A percentile compares a stretch with the other conserved stretches of the same genome.
Conservation (phyloP, 2,113 vertebrate genomes). For the Climacteris rufus region DNA sequence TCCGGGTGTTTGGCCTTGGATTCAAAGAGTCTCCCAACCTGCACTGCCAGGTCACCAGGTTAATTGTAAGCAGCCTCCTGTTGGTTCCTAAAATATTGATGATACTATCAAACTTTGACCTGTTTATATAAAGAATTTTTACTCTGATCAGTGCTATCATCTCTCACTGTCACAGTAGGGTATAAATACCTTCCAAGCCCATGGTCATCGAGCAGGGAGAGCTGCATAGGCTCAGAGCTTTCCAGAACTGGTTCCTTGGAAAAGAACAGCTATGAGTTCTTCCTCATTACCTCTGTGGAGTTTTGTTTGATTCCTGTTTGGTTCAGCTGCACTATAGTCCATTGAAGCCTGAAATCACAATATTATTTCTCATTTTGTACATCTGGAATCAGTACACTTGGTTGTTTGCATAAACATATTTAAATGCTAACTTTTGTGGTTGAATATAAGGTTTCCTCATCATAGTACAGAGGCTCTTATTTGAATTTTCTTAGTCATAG, state of each 20-base stretch:
- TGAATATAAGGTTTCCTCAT: conserved; percentile 17
- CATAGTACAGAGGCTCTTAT: neutral
- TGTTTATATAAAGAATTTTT: neutral
- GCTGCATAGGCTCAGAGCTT: neutral
- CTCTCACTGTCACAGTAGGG: neutral
- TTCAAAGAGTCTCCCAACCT: conserved; percentile 68
- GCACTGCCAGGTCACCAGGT: conserved; percentile 66
- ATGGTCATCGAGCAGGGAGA: fast-evolving
- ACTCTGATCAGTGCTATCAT: neutral
- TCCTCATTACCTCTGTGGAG: neutral
- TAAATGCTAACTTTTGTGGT: conserved; percentile 24
- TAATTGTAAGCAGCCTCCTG: conserved; percentile 65
- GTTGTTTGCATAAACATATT: conserved; percentile 42
- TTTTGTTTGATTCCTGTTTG: conserved; percentile 47
- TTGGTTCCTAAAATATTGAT: neutral
- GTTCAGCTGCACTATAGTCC: conserved; percentile 12
- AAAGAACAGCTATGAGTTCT: neutral
- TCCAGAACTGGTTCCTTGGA: neutral
- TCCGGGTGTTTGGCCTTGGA: conserved; percentile 54
- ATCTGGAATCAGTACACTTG: conserved; percentile 52
- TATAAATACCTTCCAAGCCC: neutral
- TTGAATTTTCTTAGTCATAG: conserved; percentile 21
- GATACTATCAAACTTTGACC: neutral
- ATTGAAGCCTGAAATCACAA: conserved; percentile 57
- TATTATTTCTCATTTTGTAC: conserved; percentile 60